phyloP scores from a whole-genome alignment of 2,113 vertebrate genomes.

The Onychostoma macrolepis region DNA sequence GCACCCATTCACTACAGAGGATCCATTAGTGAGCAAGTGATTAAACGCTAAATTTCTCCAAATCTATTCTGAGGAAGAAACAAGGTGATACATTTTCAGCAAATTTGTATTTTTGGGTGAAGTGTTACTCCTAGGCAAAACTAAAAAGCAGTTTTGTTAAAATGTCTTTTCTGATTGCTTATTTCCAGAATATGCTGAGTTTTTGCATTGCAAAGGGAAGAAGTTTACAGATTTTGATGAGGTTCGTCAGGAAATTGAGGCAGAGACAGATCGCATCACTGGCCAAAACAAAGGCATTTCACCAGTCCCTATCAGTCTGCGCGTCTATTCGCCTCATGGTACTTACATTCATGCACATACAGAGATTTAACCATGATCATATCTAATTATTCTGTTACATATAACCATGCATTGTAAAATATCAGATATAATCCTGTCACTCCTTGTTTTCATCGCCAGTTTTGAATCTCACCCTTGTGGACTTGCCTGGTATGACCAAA shows the following conservation, averaged over 20 bases:
- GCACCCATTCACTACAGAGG: neutral
- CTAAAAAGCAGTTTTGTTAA: neutral
- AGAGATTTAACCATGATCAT: neutral
- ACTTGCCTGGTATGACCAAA: constrained; percentile 96
- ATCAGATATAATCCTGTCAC: neutral
- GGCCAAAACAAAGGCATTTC: constrained; percentile 97
- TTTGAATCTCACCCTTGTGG: constrained; percentile 92
- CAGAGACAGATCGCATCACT: constrained; percentile 90
- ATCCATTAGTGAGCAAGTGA: neutral
- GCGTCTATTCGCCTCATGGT: constrained; percentile 94
- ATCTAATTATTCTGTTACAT: neutral
- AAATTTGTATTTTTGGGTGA: neutral
- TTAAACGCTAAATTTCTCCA: neutral
- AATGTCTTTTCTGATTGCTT: neutral
- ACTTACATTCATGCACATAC: constrained; percentile 48
- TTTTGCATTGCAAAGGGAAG: constrained; percentile 95
- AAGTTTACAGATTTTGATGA: constrained; percentile 96
- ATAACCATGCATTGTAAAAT: neutral
- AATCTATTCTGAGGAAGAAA: neutral
- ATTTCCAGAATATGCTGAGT: constrained; percentile 86
- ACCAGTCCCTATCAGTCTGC: constrained; percentile 92
- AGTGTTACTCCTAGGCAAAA: neutral
- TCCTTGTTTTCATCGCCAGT: constrained; percentile 70
- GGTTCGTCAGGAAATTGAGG: constrained; percentile 92
- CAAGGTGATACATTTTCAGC: neutral